These are phyloP conservation scores for Polietes domitor DNA, from an alignment of 2,888 invertebrate species.

Conservation along the genomic window DNA sequence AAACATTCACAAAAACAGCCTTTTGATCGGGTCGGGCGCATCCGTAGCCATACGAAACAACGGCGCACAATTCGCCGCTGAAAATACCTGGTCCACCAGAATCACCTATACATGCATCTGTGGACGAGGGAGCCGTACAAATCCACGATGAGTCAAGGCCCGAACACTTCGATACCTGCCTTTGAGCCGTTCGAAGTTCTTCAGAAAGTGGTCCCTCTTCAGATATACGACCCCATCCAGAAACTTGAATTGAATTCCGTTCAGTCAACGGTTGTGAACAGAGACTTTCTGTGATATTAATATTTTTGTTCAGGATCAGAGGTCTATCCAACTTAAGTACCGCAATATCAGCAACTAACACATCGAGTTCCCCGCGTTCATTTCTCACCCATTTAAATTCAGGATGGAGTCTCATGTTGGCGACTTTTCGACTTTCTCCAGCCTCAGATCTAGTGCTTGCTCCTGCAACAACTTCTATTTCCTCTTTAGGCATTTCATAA, in stretches of 20 bases:
- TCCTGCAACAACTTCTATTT: background rate
- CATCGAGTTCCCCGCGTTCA: no score
- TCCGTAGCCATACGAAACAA: no score
- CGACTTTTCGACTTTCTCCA: background rate
- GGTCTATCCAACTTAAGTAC: constrained; percentile 60
- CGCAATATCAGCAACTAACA: constrained; percentile 71
- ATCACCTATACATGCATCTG: no score
- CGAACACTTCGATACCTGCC: no score
- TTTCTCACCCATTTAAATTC: background rate
- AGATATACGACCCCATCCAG: constrained; percentile 73
- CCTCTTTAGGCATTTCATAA: background rate
- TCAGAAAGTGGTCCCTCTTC: background rate
- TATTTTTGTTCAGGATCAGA: no score
- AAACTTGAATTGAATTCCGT: constrained; percentile 70
- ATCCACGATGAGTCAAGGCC: no score
- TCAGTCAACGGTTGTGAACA: constrained; percentile 50
- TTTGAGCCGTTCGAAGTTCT: background rate
- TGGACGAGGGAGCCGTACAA: no score
- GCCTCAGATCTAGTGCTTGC: background rate
- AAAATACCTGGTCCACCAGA: no score
- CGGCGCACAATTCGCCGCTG: no score
- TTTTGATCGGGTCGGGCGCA: no score
- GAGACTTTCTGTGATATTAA: background rate
- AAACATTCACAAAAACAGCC: no score
- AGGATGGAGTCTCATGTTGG: constrained; percentile 24